Conservation (phyloP, 2,888 invertebrate genomes). For the Callyntrura guangdongensis region DNA sequence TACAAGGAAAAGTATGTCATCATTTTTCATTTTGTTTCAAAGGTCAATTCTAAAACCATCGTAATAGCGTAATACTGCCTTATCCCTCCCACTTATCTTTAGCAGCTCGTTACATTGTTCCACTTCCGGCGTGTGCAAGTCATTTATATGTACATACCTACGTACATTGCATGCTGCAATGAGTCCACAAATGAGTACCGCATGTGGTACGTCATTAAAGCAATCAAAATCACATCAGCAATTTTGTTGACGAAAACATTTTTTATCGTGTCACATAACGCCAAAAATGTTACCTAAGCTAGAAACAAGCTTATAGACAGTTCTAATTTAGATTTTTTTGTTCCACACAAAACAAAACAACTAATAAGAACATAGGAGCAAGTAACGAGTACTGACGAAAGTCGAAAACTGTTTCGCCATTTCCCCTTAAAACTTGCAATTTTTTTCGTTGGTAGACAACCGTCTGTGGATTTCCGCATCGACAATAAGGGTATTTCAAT, state of each 20-base stretch:
- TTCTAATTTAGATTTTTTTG: no score
- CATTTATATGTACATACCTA: no score
- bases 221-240: conserved; percentile 48
- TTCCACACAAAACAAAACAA: no score
- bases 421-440: no score
- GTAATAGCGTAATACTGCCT: background rate
- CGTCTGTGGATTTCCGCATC: background rate
- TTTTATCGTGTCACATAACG: conserved; percentile 27
- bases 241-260: conserved; percentile 26
- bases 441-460: background rate
- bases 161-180: background rate
- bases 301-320: background rate
- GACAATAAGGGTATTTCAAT: background rate
- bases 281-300: background rate
- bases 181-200: background rate
- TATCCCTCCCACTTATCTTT: background rate
- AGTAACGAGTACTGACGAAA: no score
- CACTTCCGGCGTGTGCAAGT: background rate
- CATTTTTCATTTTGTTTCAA: conserved; percentile 2
- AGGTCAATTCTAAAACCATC: conserved; percentile 26
- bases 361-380: no score
- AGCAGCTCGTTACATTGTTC: conserved; percentile 12
- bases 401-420: no score
- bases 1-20: no score
- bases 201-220: conserved; percentile 32